Percentiles rank a stretch among this genome's conserved stretches.
phyloP scores from a whole-genome alignment of 2,113 vertebrate species.

The Eudyptes chrysolophus region DNA sequence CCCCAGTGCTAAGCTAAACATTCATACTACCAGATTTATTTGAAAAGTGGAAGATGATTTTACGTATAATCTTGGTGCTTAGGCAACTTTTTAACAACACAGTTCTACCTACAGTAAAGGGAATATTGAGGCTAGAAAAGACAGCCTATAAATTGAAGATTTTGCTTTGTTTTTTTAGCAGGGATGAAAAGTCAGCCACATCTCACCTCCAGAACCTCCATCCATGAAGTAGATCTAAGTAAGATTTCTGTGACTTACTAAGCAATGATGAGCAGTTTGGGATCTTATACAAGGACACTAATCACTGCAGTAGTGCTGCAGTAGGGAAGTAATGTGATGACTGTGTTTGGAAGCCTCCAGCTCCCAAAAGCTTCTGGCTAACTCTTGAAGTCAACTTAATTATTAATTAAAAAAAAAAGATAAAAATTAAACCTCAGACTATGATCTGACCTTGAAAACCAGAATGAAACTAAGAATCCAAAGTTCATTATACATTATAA shows the following conservation, averaged over 20 bases:
- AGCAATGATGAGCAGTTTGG: not conserved
- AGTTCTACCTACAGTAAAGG: not conserved
- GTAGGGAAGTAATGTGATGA: not conserved
- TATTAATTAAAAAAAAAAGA: not conserved
- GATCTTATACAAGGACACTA: not conserved
- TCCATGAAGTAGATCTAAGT: not conserved
- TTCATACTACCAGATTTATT: not conserved
- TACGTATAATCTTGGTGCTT: not conserved
- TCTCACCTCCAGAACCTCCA: not conserved
- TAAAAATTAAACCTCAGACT: not conserved
- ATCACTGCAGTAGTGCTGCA: not conserved
- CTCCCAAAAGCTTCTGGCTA: not conserved
- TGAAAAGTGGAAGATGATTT: not conserved
- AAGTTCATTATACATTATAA: not conserved
- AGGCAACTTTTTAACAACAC: not conserved
- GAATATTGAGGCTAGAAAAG: not conserved
- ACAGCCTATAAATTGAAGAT: not conserved
- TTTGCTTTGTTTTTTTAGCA: not conserved
- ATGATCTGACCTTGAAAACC: not conserved
- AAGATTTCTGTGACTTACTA: not conserved
- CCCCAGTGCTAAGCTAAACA: not conserved
- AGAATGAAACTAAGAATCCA: not conserved
- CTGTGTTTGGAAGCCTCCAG: not conserved
- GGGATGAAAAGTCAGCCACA: not conserved
- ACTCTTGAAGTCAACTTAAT: not conserved